These are phyloP conservation scores for Coenonympha glycerion DNA, from an alignment of 2,888 invertebrate species.

Conservation along the genomic window DNA sequence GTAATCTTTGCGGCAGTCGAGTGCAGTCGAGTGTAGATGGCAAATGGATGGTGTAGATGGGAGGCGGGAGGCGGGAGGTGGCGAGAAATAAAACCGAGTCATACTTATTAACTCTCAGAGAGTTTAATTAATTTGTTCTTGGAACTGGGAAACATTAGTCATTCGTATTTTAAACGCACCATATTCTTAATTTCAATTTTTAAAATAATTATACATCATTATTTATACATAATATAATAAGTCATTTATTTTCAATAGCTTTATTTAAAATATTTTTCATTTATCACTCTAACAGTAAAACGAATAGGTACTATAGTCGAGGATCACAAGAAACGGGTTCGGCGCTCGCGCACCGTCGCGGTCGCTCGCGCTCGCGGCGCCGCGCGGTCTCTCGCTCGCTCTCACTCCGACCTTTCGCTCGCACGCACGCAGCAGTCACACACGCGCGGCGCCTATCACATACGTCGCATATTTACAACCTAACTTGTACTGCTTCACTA, in stretches of 20 bases:
- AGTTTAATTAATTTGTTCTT: slow-evolving; percentile 60
- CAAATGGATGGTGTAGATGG: neutral
- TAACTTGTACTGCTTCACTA: slow-evolving; percentile 60
- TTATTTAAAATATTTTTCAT: slow-evolving; percentile 33
- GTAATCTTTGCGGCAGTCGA: neutral
- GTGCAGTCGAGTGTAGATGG: neutral
- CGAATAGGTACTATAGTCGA: slow-evolving; percentile 29
- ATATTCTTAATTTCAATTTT: slow-evolving; percentile 28
- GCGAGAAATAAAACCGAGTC: slow-evolving; percentile 35
- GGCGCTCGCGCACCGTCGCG: slow-evolving; percentile 7
- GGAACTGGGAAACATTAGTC: slow-evolving; percentile 53
- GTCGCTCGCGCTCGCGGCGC: slow-evolving; percentile 10
- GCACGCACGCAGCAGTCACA: slow-evolving; percentile 10
- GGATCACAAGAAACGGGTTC: slow-evolving; percentile 28
- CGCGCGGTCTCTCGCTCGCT: slow-evolving; percentile 2
- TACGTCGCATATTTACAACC: slow-evolving; percentile 38
- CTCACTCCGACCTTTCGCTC: slow-evolving; percentile 20
- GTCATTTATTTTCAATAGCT: slow-evolving; percentile 32
- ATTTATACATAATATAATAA: slow-evolving; percentile 25
- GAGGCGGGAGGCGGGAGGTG: neutral
- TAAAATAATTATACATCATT: slow-evolving; percentile 28
- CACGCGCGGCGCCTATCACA: slow-evolving; percentile 23
- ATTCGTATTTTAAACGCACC: slow-evolving; percentile 37
- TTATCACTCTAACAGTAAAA: slow-evolving; percentile 21
- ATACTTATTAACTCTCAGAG: slow-evolving; percentile 48